Conservation (phyloP, 2,888 invertebrate species). For the Aquatica leii region DNA sequence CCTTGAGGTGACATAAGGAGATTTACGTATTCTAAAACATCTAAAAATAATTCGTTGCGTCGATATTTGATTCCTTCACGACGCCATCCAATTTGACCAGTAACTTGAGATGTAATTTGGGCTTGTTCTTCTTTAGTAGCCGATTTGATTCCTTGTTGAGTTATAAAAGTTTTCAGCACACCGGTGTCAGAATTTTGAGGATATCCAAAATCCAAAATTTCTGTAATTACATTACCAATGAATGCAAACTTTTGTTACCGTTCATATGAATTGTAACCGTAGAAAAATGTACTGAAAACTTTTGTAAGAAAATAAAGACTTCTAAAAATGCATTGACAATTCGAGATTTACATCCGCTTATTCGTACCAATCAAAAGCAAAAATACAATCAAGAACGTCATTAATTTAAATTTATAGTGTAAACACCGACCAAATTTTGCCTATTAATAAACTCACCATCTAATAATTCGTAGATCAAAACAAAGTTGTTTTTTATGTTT, state of each 20-base stretch:
- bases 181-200: conserved; percentile 99
- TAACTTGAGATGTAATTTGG: conserved; percentile 96
- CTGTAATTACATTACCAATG: conserved; percentile 64
- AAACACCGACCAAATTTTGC: not conserved
- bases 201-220: conserved; percentile 99
- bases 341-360: too few species aligned
- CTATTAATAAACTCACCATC: conserved; percentile 75
- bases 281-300: too few species aligned
- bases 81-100: conserved; percentile 99
- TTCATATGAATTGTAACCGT: too few species aligned
- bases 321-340: too few species aligned
- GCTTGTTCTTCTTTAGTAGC: conserved; percentile 99
- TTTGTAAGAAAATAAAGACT: too few species aligned
- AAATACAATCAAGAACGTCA: not conserved
- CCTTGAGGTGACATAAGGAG: conserved; percentile 99
- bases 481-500: conserved; percentile 99
- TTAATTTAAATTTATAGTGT: not conserved
- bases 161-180: conserved; percentile 98
- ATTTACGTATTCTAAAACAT: conserved; percentile 98
- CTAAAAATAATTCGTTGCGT: conserved; percentile 97
- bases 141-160: conserved; percentile 98
- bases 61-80: conserved; percentile 99
- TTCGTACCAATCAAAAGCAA: not conserved
- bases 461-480: conserved; percentile 97
- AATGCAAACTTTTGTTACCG: not conserved